Evolutionary conservation across 2,113 vertebrate genomes (phyloP).

Genomic region (Notarius quadriscutis): DNA sequence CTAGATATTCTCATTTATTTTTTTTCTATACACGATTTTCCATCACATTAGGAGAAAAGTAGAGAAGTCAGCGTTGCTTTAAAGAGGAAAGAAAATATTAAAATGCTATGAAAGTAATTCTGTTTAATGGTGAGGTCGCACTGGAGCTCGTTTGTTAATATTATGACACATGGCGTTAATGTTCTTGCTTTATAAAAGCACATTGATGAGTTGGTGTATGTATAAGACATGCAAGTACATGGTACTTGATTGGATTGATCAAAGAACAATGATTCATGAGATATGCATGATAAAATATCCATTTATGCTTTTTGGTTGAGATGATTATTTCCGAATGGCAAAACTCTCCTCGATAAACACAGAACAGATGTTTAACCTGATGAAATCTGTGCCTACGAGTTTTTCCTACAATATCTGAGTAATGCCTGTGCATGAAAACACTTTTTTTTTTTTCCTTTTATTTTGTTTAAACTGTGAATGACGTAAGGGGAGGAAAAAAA

Average conservation of each 20-base stretch:
- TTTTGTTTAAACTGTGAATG: background rate
- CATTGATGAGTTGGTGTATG: background rate
- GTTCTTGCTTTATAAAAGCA: background rate
- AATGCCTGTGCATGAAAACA: background rate
- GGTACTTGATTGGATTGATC: background rate
- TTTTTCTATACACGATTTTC: background rate
- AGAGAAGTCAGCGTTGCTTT: background rate
- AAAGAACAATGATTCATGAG: background rate
- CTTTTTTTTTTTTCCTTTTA: background rate
- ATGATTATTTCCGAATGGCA: background rate
- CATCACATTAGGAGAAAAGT: background rate
- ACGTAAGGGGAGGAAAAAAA: background rate
- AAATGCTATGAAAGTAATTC: background rate
- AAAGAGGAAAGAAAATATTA: background rate
- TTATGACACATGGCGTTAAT: background rate
- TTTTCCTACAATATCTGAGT: background rate
- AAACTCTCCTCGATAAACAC: conserved; percentile 5
- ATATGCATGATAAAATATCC: background rate
- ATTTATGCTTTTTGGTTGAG: background rate
- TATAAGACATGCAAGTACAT: background rate
- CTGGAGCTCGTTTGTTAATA: background rate
- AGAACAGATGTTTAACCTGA: conserved; percentile 28
- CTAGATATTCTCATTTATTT: background rate
- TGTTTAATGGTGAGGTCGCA: no score
- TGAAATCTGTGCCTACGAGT: conserved; percentile 31